Evolutionary conservation across 2,113 vertebrate genomes (phyloP).

Genomic region (Hypomesus transpacificus): DNA sequence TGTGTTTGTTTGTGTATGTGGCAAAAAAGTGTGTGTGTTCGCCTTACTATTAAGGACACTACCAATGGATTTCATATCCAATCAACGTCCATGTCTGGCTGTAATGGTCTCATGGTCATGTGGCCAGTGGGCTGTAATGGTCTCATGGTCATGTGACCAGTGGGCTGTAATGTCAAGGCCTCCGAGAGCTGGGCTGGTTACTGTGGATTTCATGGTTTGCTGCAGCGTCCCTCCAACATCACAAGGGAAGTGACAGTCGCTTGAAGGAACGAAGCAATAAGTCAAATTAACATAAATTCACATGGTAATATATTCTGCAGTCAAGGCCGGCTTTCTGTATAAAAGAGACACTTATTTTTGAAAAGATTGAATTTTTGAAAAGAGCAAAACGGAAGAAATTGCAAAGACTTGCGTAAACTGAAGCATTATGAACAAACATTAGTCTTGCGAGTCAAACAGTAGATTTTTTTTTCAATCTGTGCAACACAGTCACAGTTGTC

Average conservation of each 20-base stretch:
- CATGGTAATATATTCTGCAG: constrained; percentile 67
- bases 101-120: background rate
- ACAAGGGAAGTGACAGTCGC: constrained; percentile 49
- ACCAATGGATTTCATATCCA: background rate
- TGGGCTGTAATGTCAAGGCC: constrained; percentile 7
- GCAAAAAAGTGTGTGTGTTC: background rate
- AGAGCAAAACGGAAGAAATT: constrained; percentile 41
- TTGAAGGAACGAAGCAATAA: constrained; percentile 57
- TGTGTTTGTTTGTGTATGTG: background rate
- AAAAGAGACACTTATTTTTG: constrained; percentile 50
- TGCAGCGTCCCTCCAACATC: constrained; percentile 39
- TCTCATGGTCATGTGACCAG: background rate
- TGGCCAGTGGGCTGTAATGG: background rate
- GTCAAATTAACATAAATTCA: constrained; percentile 63
- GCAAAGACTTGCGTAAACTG: constrained; percentile 34
- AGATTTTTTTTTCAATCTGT: constrained; percentile 49
- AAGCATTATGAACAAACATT: constrained; percentile 56
- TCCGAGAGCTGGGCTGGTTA: background rate
- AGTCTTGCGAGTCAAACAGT: constrained; percentile 46
- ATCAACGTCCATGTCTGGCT: background rate
- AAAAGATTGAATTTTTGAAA: constrained; percentile 38
- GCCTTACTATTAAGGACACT: background rate
- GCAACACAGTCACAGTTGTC: constrained; percentile 10
- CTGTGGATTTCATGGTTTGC: constrained; percentile 17
- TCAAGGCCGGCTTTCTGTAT: constrained; percentile 44